phyloP scores from a whole-genome alignment of 2,113 vertebrate genomes.

The Platysteira castanea region DNA sequence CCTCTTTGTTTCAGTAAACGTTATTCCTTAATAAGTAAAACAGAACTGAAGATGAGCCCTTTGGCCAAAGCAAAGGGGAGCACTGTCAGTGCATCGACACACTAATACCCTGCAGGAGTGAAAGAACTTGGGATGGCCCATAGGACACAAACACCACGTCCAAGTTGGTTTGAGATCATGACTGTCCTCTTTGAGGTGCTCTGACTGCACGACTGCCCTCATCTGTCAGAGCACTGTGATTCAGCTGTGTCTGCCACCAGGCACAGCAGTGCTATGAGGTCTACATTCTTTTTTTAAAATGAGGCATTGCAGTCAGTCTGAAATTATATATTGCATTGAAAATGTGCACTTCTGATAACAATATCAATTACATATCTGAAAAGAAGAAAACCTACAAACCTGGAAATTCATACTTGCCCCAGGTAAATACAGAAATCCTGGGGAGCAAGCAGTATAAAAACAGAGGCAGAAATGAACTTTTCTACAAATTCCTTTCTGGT shows the following conservation, averaged over 20 bases:
- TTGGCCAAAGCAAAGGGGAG: not conserved
- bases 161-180: not conserved
- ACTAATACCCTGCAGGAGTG: not conserved
- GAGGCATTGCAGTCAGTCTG: not conserved
- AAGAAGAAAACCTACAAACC: not conserved
- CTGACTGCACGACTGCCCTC: not conserved
- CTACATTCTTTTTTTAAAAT: accelerated
- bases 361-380: not conserved
- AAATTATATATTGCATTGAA: not conserved
- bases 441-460: not conserved
- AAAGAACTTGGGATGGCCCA: not conserved
- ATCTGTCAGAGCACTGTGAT: not conserved
- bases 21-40: not conserved
- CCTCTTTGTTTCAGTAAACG: not conserved
- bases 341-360: not conserved
- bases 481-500: not conserved
- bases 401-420: not conserved
- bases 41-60: not conserved
- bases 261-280: not conserved
- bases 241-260: not conserved
- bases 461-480: not conserved
- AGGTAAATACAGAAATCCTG: not conserved
- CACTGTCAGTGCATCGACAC: not conserved
- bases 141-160: accelerated
- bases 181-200: not conserved